These are phyloP conservation scores for Petaurus breviceps DNA, from an alignment of 2,113 vertebrate species.

Conservation along the genomic window DNA sequence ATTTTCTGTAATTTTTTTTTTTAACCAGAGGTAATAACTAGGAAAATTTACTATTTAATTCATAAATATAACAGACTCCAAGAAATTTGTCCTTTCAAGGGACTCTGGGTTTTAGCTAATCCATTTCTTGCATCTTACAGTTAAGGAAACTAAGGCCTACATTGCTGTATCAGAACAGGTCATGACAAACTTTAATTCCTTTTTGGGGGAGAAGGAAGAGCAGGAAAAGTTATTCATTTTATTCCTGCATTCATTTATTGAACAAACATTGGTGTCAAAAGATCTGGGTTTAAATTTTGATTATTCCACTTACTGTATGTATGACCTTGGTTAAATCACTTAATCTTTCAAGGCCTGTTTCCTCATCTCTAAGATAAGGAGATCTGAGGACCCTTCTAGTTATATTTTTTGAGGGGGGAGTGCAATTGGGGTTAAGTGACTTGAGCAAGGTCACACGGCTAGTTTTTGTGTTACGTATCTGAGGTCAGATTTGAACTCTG, in stretches of 20 bases:
- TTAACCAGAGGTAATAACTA: constrained; percentile 18
- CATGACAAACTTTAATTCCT: not conserved
- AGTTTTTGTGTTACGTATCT: too few relatives aligned
- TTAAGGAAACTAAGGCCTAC: not conserved
- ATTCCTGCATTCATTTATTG: not conserved
- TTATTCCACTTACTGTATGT: not conserved
- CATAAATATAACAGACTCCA: not conserved
- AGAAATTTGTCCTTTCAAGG: not conserved
- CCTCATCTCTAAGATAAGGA: not conserved
- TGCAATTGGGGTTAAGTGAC: too few relatives aligned
- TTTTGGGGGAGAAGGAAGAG: not conserved
- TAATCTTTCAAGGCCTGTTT: not conserved
- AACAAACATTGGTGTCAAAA: not conserved
- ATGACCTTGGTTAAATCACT: not conserved
- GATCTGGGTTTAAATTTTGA: not conserved
- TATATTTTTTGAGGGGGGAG: too few relatives aligned
- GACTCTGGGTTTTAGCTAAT: not conserved
- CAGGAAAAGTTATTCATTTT: not conserved
- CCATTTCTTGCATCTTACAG: not conserved
- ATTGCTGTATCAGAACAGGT: not conserved
- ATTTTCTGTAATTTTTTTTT: constrained; percentile 30
- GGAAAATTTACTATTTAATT: constrained; percentile 42
- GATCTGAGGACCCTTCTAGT: not conserved
- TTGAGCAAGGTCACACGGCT: too few relatives aligned
- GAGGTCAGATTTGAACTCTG: too few relatives aligned